phyloP scores from a whole-genome alignment of 2,797 vertebrate genomes.

The Galago senegalensis region DNA sequence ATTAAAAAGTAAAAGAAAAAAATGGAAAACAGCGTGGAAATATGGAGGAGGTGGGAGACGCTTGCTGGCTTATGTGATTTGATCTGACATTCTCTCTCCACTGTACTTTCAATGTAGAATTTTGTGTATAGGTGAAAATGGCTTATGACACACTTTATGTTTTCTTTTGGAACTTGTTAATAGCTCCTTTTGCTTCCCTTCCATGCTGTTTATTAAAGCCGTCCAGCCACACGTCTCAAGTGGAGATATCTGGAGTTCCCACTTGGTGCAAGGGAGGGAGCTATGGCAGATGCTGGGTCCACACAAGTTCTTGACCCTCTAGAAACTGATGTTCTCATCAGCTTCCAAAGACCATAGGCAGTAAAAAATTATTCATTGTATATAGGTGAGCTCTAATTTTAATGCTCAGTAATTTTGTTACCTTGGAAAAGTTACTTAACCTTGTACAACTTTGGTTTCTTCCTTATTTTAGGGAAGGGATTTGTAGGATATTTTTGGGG shows the following conservation, averaged over 20 bases:
- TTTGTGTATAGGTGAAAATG: background rate
- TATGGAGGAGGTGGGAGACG: background rate
- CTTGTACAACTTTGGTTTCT: background rate
- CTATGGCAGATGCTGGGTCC: background rate
- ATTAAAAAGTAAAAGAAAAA: background rate
- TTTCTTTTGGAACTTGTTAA: background rate
- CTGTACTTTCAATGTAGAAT: constrained; percentile 17
- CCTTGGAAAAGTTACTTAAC: background rate
- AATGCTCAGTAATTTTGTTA: background rate
- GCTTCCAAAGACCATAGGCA: background rate
- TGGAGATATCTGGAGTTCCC: background rate
- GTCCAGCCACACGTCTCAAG: background rate
- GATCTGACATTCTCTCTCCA: background rate
- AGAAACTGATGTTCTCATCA: background rate
- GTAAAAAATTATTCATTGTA: background rate
- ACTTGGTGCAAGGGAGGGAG: background rate
- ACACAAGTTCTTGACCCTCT: background rate
- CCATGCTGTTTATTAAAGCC: background rate
- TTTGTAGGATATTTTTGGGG: background rate
- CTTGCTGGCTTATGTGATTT: background rate
- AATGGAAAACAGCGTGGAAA: background rate
- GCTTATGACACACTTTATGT: background rate
- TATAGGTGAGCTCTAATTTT: background rate
- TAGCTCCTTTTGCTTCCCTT: background rate
- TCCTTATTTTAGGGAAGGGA: background rate